Conservation (phyloP, 2,797 vertebrate genomes). For the Halcyon badia region DNA sequence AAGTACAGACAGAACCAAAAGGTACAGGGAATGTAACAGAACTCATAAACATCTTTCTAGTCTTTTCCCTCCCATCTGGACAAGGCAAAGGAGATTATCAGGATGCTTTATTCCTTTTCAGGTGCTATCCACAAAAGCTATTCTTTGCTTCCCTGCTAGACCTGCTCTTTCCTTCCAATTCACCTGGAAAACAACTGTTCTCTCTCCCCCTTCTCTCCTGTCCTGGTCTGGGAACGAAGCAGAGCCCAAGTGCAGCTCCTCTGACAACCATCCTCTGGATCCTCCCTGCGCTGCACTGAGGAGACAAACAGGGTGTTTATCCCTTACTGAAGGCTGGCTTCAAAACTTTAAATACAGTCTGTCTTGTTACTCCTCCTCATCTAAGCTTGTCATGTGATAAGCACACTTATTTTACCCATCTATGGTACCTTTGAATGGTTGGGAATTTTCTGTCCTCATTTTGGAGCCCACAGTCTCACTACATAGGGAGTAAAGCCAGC, state of each 20-base stretch:
- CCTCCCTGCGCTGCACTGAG: background rate
- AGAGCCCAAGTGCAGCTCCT: background rate
- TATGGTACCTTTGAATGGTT: background rate
- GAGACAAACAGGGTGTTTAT: background rate
- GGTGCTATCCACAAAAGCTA: background rate
- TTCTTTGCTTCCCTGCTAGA: background rate
- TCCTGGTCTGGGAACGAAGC: background rate
- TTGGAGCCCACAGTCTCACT: background rate
- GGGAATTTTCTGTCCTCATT: background rate
- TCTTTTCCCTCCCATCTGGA: background rate
- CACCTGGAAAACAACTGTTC: background rate
- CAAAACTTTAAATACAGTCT: background rate
- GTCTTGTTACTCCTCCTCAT: background rate
- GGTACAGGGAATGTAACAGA: background rate
- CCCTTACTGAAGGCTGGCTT: background rate
- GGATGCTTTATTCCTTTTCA: background rate
- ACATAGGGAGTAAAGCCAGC: background rate
- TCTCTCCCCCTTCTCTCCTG: background rate
- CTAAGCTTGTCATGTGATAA: background rate
- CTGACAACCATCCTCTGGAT: background rate
- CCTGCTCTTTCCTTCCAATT: background rate
- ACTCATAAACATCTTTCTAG: background rate
- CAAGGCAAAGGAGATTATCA: background rate
- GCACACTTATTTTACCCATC: background rate
- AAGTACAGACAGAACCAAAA: background rate